These are phyloP conservation scores for Ranitomeya imitator DNA, from an alignment of 2,113 vertebrate species.

Conservation along the genomic window DNA sequence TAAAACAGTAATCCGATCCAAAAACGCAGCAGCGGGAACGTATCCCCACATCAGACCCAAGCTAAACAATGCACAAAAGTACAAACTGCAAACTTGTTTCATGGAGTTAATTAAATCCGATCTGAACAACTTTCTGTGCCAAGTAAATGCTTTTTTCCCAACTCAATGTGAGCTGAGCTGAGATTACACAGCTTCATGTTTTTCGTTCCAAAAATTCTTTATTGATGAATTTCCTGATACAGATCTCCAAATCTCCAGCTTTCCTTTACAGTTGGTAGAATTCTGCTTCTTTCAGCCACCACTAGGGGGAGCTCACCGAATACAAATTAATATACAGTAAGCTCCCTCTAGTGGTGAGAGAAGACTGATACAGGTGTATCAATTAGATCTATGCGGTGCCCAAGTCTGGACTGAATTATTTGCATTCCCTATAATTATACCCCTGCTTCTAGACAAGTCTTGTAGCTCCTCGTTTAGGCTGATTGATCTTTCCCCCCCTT, in stretches of 20 bases:
- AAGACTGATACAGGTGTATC: background rate
- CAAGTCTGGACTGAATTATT: background rate
- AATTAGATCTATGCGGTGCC: background rate
- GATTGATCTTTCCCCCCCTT: no score
- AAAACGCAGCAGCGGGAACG: background rate
- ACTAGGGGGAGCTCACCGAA: background rate
- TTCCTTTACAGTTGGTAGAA: background rate
- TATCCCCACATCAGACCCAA: background rate
- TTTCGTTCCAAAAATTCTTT: background rate
- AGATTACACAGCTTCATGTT: background rate
- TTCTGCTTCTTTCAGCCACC: background rate
- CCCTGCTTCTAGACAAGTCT: background rate
- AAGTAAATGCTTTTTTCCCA: background rate
- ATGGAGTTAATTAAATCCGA: background rate
- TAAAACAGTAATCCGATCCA: background rate
- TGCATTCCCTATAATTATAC: background rate
- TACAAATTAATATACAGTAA: background rate
- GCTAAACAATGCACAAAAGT: background rate
- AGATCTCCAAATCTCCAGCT: background rate
- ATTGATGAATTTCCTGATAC: background rate
- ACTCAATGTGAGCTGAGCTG: background rate
- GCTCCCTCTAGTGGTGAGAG: background rate
- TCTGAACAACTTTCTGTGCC: background rate
- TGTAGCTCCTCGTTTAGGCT: background rate
- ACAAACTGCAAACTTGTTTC: background rate